These are phyloP conservation scores for Tetragnatha versicolor DNA, from an alignment of 1,140 invertebrate species.

Conservation along the genomic window DNA sequence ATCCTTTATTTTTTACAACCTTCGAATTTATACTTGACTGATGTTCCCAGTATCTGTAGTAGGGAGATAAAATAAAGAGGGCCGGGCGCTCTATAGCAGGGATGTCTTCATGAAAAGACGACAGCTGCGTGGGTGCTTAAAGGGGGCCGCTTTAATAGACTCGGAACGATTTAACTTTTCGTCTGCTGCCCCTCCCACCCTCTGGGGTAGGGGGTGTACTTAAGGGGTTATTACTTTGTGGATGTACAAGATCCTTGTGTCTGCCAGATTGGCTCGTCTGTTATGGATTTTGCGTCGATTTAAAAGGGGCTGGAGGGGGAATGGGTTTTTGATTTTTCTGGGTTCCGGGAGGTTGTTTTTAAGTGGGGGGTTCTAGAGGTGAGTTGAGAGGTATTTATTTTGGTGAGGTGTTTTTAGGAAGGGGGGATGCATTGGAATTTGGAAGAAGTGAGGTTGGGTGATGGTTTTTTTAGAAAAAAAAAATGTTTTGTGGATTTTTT, in stretches of 20 bases:
- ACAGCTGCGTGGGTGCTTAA: constrained; percentile 49
- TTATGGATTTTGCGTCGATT: no score
- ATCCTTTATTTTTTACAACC: constrained; percentile 55
- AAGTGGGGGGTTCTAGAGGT: no score
- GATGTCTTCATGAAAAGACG: constrained; percentile 51
- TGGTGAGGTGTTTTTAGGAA: no score
- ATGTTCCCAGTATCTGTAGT: constrained; percentile 51
- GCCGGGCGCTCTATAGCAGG: constrained; percentile 32
- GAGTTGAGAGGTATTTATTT: no score
- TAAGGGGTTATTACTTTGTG: constrained; percentile 54
- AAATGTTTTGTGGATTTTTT: no score
- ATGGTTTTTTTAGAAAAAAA: no score
- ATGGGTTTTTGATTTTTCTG: no score
- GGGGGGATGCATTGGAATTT: no score
- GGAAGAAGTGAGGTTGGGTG: no score
- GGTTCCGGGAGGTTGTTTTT: no score
- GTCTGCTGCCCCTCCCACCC: constrained; percentile 24
- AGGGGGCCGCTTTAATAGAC: constrained; percentile 54
- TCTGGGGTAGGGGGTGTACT: constrained; percentile 40
- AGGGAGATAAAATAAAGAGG: constrained; percentile 49
- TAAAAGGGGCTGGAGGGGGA: no score
- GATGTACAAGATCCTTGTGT: constrained; percentile 53
- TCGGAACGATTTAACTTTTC: constrained; percentile 54
- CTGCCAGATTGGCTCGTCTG: constrained; percentile 32
- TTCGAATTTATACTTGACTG: constrained; percentile 49